phyloP scores from a whole-genome alignment of 2,797 vertebrate genomes.

The Morelia viridis region DNA sequence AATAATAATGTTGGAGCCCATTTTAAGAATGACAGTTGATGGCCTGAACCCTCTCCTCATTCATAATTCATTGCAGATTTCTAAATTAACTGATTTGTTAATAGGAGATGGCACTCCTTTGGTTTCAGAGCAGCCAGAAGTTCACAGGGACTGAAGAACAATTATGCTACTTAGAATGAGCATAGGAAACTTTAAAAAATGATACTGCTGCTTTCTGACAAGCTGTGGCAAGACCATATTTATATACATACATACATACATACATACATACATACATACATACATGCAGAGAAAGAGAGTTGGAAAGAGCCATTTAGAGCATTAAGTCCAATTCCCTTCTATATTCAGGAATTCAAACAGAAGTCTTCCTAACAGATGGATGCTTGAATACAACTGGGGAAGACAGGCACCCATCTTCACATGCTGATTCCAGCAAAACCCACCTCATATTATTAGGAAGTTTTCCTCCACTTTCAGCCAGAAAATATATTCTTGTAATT shows the following conservation, averaged over 20 bases:
- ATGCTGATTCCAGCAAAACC: too few relatives aligned
- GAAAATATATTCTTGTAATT: too few relatives aligned
- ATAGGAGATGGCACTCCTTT: not conserved
- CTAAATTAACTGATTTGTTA: conserved; percentile 18
- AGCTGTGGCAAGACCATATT: not conserved
- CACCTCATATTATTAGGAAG: too few relatives aligned
- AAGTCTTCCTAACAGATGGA: too few relatives aligned
- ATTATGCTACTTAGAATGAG: not conserved
- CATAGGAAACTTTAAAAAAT: not conserved
- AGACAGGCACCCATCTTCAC: too few relatives aligned
- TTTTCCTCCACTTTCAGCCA: too few relatives aligned
- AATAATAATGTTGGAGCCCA: conserved; percentile 10
- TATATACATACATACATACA: too few relatives aligned
- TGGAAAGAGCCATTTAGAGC: not conserved
- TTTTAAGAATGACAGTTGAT: conserved; percentile 24
- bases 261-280: too few relatives aligned
- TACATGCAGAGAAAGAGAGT: not conserved
- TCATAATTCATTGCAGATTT: conserved; percentile 14
- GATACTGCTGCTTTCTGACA: not conserved
- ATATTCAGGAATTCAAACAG: not conserved
- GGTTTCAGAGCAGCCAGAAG: not conserved
- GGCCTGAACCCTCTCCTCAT: not conserved
- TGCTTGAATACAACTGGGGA: too few relatives aligned
- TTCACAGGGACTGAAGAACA: not conserved
- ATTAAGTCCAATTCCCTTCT: not conserved